phyloP scores from a whole-genome alignment of 2,888 invertebrate species.

The Lochmaea crataegi region DNA sequence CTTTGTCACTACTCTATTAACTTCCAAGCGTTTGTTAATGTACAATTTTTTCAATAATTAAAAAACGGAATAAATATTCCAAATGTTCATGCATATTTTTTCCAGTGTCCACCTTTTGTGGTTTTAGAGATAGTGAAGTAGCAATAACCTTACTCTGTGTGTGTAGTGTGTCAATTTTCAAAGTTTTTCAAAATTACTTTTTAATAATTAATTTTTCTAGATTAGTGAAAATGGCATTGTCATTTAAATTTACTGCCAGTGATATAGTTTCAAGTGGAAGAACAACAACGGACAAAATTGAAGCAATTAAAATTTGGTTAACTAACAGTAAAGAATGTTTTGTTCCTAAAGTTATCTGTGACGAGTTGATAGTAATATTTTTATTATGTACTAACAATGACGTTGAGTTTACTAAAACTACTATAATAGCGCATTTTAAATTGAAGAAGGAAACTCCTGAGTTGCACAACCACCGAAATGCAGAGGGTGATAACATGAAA shows the following conservation, averaged over 20 bases:
- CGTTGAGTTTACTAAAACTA: constrained; percentile 70
- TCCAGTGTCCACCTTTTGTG: no score
- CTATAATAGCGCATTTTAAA: constrained; percentile 73
- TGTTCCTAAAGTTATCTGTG: constrained; percentile 57
- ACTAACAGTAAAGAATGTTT: constrained; percentile 58
- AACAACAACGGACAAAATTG: constrained; percentile 38
- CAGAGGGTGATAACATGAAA: constrained; percentile 48
- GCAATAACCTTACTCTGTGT: no score
- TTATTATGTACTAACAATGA: constrained; percentile 74
- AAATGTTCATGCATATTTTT: no score
- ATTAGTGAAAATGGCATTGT: constrained; percentile 28
- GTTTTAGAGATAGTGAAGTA: no score
- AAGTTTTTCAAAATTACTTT: no score
- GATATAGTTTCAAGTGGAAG: constrained; percentile 52
- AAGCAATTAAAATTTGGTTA: constrained; percentile 48
- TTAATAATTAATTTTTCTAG: no score
- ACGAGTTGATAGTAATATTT: constrained; percentile 74
- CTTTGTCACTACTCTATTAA: no score
- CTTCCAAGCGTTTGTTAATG: no score
- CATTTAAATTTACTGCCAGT: constrained; percentile 51
- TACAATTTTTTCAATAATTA: no score
- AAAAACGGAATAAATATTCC: no score
- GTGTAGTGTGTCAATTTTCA: no score
- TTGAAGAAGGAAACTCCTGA: constrained; percentile 72
- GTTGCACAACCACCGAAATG: constrained; percentile 71